phyloP scores from a whole-genome alignment of 2,113 vertebrate species.

The Amazona vittata region DNA sequence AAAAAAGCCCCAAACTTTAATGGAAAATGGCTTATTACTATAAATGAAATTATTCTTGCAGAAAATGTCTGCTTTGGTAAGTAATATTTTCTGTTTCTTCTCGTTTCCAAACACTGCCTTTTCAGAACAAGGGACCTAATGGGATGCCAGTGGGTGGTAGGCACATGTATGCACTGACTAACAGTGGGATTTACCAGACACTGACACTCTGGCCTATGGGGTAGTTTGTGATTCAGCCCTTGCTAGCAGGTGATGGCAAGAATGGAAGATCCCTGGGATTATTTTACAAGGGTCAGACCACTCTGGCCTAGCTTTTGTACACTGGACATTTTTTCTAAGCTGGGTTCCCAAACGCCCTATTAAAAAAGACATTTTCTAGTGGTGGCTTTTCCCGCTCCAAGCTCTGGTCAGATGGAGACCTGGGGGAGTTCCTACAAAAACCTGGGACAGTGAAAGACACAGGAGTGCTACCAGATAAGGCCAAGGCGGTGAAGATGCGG shows the following conservation, averaged over 20 bases:
- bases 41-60: background rate
- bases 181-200: background rate
- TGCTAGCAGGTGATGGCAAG: background rate
- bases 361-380: background rate
- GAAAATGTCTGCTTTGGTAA: background rate
- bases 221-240: background rate
- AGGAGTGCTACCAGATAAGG: background rate
- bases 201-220: accelerated
- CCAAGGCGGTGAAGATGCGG: background rate
- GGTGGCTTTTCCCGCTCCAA: background rate
- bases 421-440: background rate
- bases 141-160: background rate
- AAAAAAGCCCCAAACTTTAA: background rate
- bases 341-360: background rate
- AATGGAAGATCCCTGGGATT: background rate
- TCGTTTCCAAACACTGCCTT: background rate
- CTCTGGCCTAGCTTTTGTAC: background rate
- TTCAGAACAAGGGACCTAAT: background rate
- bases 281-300: background rate
- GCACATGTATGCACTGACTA: background rate
- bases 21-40: background rate
- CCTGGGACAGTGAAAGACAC: background rate
- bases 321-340: background rate
- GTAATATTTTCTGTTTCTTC: background rate
- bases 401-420: background rate